A percentile compares a stretch with the other conserved stretches of the same genome.
These are phyloP conservation scores for Galerucella pusilla DNA, from an alignment of 2,888 invertebrate genomes.

Conservation along the genomic window DNA sequence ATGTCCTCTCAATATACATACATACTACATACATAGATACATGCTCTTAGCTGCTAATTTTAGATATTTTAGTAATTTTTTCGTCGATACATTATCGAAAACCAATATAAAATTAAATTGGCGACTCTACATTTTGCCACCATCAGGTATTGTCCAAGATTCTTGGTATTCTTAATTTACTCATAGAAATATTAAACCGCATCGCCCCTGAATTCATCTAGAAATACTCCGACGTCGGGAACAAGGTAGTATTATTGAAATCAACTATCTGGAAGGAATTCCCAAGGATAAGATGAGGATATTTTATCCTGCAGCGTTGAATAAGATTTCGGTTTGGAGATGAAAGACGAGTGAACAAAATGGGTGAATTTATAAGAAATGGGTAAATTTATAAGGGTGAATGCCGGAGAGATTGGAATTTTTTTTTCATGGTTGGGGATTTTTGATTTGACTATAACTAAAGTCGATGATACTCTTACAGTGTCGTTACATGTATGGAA, in stretches of 20 bases:
- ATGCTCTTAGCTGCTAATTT: no score
- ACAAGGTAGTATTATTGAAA: conserved; percentile 47
- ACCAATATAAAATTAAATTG: no score
- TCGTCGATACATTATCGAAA: no score
- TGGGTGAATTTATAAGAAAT: conserved; percentile 23
- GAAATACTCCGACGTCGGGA: conserved; percentile 34
- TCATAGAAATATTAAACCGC: neutral
- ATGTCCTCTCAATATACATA: no score
- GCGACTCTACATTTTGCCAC: no score
- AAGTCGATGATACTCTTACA: conserved; percentile 5
- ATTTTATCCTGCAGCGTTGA: conserved; percentile 41
- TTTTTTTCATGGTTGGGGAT: neutral
- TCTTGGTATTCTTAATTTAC: neutral
- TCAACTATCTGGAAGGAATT: conserved; percentile 48
- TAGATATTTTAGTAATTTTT: no score
- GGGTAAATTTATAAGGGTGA: conserved; percentile 24
- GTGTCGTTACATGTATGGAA: neutral
- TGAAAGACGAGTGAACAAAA: conserved; percentile 46
- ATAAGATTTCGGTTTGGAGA: conserved; percentile 49
- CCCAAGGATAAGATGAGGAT: conserved; percentile 43
- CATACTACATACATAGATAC: no score
- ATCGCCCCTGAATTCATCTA: conserved; percentile 8
- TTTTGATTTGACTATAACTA: conserved; percentile 4
- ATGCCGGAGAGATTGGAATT: conserved; percentile 18
- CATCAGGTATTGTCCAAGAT: neutral